Evolutionary conservation across 2,888 invertebrate species (phyloP).

Genomic region (Deroplatys truncata): DNA sequence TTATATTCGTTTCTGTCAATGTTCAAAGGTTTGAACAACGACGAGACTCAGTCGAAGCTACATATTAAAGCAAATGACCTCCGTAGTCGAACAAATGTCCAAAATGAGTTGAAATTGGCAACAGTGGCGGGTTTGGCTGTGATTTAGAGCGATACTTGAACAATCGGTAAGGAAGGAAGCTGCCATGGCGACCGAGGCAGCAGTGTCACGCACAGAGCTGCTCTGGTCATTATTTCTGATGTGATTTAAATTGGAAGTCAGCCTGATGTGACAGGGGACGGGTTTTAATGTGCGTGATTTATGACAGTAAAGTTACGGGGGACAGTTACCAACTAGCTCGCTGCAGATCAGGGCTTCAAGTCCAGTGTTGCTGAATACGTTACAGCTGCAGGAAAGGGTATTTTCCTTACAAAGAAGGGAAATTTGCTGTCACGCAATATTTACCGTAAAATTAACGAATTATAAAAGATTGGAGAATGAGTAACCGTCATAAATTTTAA

Average conservation of each 20-base stretch:
- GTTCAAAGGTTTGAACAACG: too few relatives aligned
- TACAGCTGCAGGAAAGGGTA: not conserved
- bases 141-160: not conserved
- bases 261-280: not conserved
- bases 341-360: not conserved
- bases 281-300: not conserved
- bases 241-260: not conserved
- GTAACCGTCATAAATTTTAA: too few relatives aligned
- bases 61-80: not conserved
- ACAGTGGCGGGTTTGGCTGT: not conserved
- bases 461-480: too few relatives aligned
- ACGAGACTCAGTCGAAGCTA: not conserved
- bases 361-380: not conserved
- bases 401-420: too few relatives aligned
- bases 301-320: not conserved
- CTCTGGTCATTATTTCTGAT: not conserved
- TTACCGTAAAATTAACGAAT: too few relatives aligned
- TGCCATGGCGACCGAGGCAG: not conserved
- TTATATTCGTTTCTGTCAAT: too few relatives aligned
- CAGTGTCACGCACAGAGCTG: not conserved
- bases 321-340: not conserved
- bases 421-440: too few relatives aligned
- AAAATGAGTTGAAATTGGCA: not conserved
- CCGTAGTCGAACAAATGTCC: not conserved
- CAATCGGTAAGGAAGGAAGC: not conserved